These are phyloP conservation scores for Oedothorax gibbosus DNA, from an alignment of 1,140 invertebrate species.

Conservation along the genomic window DNA sequence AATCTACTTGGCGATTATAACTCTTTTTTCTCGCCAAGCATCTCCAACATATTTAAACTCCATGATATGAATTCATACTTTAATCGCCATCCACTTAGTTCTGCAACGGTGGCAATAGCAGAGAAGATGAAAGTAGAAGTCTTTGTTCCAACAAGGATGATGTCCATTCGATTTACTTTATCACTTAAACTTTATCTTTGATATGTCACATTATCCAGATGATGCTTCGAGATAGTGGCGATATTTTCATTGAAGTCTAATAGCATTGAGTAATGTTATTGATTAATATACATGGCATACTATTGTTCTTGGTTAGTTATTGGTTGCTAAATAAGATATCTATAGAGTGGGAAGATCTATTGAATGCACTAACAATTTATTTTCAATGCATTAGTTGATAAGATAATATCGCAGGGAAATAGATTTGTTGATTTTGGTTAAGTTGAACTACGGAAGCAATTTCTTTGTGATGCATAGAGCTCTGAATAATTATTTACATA, in stretches of 20 bases:
- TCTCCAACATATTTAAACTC: too few species aligned
- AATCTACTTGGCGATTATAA: too few species aligned
- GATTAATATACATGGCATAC: not conserved
- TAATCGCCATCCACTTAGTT: slow-evolving; percentile 51
- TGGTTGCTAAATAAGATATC: slow-evolving; percentile 10
- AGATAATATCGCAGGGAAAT: too few species aligned
- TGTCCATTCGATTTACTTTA: slow-evolving; percentile 16
- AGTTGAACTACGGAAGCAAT: too few species aligned
- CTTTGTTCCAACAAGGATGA: slow-evolving; percentile 12
- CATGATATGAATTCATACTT: not conserved
- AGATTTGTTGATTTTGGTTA: too few species aligned
- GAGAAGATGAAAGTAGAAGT: slow-evolving; percentile 19
- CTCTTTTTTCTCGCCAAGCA: too few species aligned
- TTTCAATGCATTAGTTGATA: too few species aligned
- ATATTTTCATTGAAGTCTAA: not conserved
- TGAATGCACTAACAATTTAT: too few species aligned
- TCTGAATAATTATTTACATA: too few species aligned
- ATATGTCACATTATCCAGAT: slow-evolving; percentile 25
- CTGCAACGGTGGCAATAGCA: slow-evolving; percentile 41
- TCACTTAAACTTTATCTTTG: slow-evolving; percentile 15
- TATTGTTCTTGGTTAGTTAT: slow-evolving; percentile 6
- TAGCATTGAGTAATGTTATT: not conserved
- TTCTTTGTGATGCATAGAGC: too few species aligned
- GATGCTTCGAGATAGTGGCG: slow-evolving; percentile 1
- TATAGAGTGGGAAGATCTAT: not conserved